Evolutionary conservation across 2,888 invertebrate species (phyloP).

Genomic region (Campaea margaritaria): DNA sequence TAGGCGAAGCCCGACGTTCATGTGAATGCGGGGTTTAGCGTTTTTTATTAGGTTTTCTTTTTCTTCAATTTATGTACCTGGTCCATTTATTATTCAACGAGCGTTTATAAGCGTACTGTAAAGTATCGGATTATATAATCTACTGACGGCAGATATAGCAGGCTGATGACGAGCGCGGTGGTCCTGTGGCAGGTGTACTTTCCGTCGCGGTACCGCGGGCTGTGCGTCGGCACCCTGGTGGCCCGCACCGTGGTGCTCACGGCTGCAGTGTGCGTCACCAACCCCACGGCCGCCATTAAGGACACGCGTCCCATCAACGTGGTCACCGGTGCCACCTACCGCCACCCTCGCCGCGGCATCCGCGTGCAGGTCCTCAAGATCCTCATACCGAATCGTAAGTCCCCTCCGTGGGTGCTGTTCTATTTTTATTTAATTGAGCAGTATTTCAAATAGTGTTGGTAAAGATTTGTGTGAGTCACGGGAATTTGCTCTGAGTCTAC

Average conservation of each 20-base stretch:
- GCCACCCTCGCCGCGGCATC: constrained; percentile 72
- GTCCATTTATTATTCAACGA: no score
- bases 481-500: no score
- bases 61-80: no score
- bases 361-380: constrained; percentile 70
- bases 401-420: not conserved
- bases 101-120: no score
- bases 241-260: constrained; percentile 67
- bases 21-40: no score
- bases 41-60: no score
- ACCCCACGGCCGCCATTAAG: constrained; percentile 37
- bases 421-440: not conserved
- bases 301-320: constrained; percentile 69
- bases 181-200: constrained; percentile 62
- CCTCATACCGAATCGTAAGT: constrained; percentile 69
- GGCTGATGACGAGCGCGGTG: not conserved
- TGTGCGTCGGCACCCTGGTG: constrained; percentile 68
- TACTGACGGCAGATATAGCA: no score
- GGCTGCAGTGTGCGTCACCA: constrained; percentile 70
- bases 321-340: constrained; percentile 61
- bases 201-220: constrained; percentile 66
- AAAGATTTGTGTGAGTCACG: no score
- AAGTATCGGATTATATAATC: no score
- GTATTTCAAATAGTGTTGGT: no score
- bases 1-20: no score